A percentile compares a stretch with the other conserved stretches of the same genome.
Conservation (phyloP, 2,797 vertebrate species). For the Tragelaphus oryx region DNA sequence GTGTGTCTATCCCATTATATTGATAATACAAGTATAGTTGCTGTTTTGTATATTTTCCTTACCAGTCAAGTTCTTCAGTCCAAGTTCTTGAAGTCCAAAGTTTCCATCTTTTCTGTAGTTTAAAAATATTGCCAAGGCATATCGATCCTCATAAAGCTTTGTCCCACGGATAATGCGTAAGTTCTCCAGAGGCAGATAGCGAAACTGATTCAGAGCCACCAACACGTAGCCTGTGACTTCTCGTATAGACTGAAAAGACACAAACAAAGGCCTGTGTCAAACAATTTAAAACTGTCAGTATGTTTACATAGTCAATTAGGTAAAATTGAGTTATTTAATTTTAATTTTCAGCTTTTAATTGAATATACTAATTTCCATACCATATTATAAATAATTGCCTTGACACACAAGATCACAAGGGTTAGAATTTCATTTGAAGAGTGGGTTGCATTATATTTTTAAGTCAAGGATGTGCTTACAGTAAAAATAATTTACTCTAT, state of each 20-base stretch:
- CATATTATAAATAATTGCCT: background rate
- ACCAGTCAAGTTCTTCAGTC: constrained; percentile 96
- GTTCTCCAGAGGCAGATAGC: constrained; percentile 96
- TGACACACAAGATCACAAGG: background rate
- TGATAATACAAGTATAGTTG: background rate
- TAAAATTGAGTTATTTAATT: constrained; percentile 1
- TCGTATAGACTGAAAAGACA: constrained; percentile 91
- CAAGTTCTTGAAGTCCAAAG: constrained; percentile 93
- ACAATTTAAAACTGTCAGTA: background rate
- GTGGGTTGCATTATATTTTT: background rate
- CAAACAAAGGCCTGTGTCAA: constrained; percentile 15
- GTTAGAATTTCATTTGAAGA: background rate
- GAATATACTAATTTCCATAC: background rate
- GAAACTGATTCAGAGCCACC: constrained; percentile 98
- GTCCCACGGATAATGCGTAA: constrained; percentile 95
- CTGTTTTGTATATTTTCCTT: background rate
- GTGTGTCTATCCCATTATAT: too few species aligned
- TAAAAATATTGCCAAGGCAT: constrained; percentile 95
- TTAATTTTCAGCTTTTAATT: background rate
- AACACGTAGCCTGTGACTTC: constrained; percentile 98
- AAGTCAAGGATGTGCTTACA: background rate
- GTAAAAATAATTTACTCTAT: background rate
- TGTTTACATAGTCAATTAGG: background rate
- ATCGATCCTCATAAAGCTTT: constrained; percentile 95
- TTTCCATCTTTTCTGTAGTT: constrained; percentile 97